Conservation (phyloP, 2,888 invertebrate genomes). For the Megalurothrips usitatus region DNA sequence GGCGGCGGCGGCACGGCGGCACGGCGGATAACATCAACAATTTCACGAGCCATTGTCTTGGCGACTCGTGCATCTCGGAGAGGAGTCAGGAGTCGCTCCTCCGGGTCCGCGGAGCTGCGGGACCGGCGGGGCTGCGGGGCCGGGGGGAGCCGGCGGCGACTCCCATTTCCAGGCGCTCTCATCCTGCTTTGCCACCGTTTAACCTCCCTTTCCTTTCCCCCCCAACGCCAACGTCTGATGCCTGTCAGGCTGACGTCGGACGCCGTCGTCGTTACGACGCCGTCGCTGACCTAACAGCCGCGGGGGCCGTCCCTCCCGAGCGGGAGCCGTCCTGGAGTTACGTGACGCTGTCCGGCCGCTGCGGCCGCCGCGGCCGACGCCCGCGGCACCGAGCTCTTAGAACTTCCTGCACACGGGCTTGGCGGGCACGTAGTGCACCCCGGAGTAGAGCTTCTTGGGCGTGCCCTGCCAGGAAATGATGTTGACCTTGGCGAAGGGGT, state of each 20-base stretch:
- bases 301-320: no score
- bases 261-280: no score
- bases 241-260: no score
- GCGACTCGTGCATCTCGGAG: neutral
- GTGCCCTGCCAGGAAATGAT: slow-evolving; percentile 72
- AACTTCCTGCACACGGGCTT: slow-evolving; percentile 52
- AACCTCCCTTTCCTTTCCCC: slow-evolving; percentile 5
- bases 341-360: no score
- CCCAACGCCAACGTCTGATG: no score
- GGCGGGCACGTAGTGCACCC: slow-evolving; percentile 65
- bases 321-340: slow-evolving; percentile 7
- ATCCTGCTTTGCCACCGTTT: neutral
- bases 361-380: neutral
- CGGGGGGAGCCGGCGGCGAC: no score
- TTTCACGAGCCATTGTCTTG: slow-evolving; percentile 6
- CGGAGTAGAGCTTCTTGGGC: slow-evolving; percentile 67
- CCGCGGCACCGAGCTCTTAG: slow-evolving; percentile 28
- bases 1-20: neutral
- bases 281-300: no score
- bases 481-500: slow-evolving; percentile 75
- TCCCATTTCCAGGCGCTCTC: neutral
- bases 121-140: neutral
- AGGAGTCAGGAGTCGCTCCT: neutral
- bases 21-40: neutral
- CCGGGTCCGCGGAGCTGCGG: no score